phyloP scores from a whole-genome alignment of 1,140 invertebrate genomes.

The Spodoptera litura region DNA sequence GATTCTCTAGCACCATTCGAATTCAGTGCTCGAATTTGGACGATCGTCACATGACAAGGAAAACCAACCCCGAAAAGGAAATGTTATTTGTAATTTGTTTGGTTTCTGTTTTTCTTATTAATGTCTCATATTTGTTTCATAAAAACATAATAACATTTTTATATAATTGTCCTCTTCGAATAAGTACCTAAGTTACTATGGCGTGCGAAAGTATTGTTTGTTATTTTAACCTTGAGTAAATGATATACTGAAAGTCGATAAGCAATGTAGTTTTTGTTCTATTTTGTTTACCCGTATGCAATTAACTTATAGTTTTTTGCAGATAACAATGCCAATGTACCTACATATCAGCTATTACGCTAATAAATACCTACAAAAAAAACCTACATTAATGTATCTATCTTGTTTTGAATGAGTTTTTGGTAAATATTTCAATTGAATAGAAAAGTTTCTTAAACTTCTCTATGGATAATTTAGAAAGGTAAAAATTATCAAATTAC shows the following conservation, averaged over 20 bases:
- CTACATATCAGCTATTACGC: no score
- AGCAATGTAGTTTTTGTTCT: background rate
- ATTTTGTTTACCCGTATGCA: no score
- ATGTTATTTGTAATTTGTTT: background rate
- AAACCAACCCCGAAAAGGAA: background rate
- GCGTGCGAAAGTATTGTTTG: constrained; percentile 10
- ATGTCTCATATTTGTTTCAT: background rate
- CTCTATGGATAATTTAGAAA: no score
- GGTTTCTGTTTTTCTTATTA: background rate
- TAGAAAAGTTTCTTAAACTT: no score
- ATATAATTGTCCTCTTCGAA: background rate
- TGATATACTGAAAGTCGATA: constrained; percentile 5
- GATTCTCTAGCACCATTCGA: constrained; percentile 86
- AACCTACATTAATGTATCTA: no score
- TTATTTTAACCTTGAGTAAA: constrained; percentile 20
- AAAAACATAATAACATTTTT: background rate
- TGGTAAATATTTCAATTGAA: background rate
- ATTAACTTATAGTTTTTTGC: no score
- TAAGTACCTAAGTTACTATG: background rate
- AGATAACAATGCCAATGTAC: no score
- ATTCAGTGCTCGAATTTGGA: constrained; percentile 86
- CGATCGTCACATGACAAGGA: constrained; percentile 41
- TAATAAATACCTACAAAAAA: no score
- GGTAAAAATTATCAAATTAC: no score
- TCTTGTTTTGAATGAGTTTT: no score